phyloP scores from a whole-genome alignment of 1,140 invertebrate species.

The Eupristina koningsbergeri region DNA sequence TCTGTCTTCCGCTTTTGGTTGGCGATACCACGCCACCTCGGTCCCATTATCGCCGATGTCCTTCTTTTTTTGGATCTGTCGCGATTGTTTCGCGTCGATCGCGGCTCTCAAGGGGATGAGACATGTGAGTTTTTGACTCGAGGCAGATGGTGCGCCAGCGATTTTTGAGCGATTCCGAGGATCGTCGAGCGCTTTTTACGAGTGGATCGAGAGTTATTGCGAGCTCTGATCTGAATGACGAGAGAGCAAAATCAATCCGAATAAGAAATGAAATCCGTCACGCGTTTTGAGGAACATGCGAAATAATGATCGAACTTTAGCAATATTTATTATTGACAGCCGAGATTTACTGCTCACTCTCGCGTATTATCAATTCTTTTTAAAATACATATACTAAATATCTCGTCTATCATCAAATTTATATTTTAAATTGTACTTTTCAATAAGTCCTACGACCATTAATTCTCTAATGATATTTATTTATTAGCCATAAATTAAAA shows the following conservation, averaged over 20 bases:
- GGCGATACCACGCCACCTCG: neutral
- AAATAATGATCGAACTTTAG: no score
- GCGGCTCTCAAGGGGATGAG: constrained; percentile 1
- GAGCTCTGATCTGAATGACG: neutral
- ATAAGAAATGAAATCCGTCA: neutral
- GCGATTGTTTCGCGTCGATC: constrained; percentile 9
- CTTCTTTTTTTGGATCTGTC: neutral
- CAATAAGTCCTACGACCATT: no score
- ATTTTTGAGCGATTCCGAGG: constrained; percentile 20
- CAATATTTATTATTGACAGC: no score
- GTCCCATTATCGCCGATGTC: constrained; percentile 9
- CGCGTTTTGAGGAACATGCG: no score
- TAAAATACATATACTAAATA: no score
- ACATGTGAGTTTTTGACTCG: constrained; percentile 15
- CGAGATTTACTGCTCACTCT: no score
- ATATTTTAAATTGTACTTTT: no score
- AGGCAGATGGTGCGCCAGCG: constrained; percentile 26
- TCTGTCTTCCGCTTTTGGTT: neutral
- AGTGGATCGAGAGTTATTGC: neutral
- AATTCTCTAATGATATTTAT: no score
- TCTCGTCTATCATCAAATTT: no score
- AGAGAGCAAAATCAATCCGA: no score
- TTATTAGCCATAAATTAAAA: no score
- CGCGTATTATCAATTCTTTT: no score
- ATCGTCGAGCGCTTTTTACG: neutral